Base-by-base conservation (phyloP, 2,797 vertebrate genomes). In the Chelon auratus region DNA sequence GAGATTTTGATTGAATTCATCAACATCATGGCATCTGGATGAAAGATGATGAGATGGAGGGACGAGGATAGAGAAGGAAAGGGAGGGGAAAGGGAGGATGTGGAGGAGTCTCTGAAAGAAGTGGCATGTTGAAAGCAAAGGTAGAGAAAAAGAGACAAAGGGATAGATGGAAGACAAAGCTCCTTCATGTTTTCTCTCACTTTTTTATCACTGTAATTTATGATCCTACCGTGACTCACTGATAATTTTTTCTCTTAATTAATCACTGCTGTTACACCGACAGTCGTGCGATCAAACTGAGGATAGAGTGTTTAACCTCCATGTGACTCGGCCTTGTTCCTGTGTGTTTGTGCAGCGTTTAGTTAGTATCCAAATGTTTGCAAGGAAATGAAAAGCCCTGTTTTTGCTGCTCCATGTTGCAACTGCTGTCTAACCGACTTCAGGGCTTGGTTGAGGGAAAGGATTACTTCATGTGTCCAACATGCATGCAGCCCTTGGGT, bases 1-100 rank as follows among this genome's bases (percentile, higher is more conserved):
- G 67, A 79, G 81, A 17, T 76, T 88, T 59, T 82, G 82, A 87
- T 87, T 82, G 76, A 83, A 75, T 79, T 84, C 55, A 67, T 86
- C 82, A 87, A 83, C 90, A 87, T 66, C 68, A 58, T 82, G 82
- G 78, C 77, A 82, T 86, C 86, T 87, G 87, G 84, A 68, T 75
- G 74, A 78, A 90, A 84, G 77, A 84, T 83, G 87, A 84, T 5
- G 45, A 47, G 80, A 52, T 9, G 54, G 68, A 67, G 48, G 42
- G 50, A 59, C 13, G 42, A 66, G 60, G 39, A 40, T 1, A 9
- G 37, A 45, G 50, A 42, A 54, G n/a, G 5, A 47, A 48, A 47
- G 43, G 52, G 7, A 3, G 39, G 20, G 43, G 51, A 40, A 33
- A 3, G 13, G 48, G 55, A 54, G 65, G 20, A 69, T 20, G 56